phyloP scores from a whole-genome alignment of 1,140 invertebrate species.

The Diachasma alloeum region DNA sequence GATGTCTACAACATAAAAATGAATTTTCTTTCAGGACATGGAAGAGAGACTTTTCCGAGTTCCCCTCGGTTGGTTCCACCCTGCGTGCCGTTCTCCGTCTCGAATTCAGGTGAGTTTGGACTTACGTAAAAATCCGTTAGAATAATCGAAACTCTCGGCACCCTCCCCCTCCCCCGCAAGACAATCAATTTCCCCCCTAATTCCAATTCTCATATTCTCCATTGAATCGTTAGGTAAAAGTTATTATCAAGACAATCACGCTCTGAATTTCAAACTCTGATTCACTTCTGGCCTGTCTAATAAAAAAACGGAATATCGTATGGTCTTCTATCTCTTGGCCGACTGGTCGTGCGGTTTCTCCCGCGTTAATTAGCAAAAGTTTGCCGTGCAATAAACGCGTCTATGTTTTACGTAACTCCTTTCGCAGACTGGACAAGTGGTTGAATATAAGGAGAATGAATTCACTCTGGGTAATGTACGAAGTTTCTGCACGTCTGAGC shows the following conservation, averaged over 20 bases:
- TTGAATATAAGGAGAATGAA: conserved; percentile 12
- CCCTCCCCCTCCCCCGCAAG: not conserved
- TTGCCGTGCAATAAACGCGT: conserved; percentile 54
- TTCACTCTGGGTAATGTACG: not conserved
- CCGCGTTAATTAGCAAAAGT: conserved; percentile 63
- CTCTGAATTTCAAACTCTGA: not conserved
- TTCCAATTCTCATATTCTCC: not conserved
- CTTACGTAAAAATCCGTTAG: conserved; percentile 10
- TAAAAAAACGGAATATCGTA: not conserved
- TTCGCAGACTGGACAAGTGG: conserved; percentile 24
- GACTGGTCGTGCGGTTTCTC: conserved; percentile 59
- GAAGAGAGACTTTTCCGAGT: conserved; percentile 52
- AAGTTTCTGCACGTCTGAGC: not conserved
- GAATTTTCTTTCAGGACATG: conserved; percentile 6
- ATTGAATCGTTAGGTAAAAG: not conserved
- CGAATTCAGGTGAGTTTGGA: conserved; percentile 11
- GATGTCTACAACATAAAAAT: not conserved
- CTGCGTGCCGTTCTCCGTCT: conserved; percentile 49
- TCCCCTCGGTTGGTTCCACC: conserved; percentile 56
- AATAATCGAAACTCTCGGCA: not conserved
- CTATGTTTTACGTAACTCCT: conserved; percentile 36
- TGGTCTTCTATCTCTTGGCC: conserved; percentile 40
- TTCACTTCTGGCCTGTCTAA: not conserved
- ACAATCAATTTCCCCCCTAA: not conserved
- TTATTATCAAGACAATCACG: conserved; percentile 3